Base-by-base conservation (phyloP, 2,797 vertebrate species). In the Peromyscus aztecus region DNA sequence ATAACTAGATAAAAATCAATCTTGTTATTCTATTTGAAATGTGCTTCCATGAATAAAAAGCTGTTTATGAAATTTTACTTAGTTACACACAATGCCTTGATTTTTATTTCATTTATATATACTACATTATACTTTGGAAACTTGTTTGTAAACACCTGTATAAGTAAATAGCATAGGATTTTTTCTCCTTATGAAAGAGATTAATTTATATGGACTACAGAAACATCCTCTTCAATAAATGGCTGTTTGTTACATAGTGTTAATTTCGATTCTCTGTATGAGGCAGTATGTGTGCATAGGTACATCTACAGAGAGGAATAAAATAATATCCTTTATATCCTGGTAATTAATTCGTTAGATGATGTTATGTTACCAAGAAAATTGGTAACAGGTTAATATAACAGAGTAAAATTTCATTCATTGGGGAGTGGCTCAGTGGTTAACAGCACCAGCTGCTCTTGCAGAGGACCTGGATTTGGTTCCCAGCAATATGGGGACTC, bases 1-100 rank as follows among this genome's bases (percentile, higher is more conserved):
- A 93, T 96, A 90, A 94, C 95, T 96, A 97, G 88, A 85, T 67
- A 83, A 67, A 89, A 89, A 91, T 97, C 95, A 82, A 46, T 96
- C 88, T 91, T 87, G 52, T 93, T 92, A 61, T 37, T 91, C 71
- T 34, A n/a, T 83, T 84, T 52, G 24, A 77, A 93, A 88, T 90
- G 17, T 91, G 90, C 92, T 67, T 94, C 55, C 67, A 65, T 57
- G 88, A 93, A 91, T 89, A 46, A 84, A 96, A 92, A 95, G n/a
- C 46, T 96, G 84, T 90, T 89, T 77, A 31, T 73, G 82, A 95
- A 81, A 75, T 67, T 91, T 83, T 91, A 13, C 78, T 77, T 91
- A 67, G 90, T 69, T 97, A 59, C 57, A 49, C 75, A 88, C 77
- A 46, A 21, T 52, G 8, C 37, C 24, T 52, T 90, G 34, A 69